Base-by-base conservation (phyloP, 2,888 invertebrate genomes). In the Esperia sulphurella region DNA sequence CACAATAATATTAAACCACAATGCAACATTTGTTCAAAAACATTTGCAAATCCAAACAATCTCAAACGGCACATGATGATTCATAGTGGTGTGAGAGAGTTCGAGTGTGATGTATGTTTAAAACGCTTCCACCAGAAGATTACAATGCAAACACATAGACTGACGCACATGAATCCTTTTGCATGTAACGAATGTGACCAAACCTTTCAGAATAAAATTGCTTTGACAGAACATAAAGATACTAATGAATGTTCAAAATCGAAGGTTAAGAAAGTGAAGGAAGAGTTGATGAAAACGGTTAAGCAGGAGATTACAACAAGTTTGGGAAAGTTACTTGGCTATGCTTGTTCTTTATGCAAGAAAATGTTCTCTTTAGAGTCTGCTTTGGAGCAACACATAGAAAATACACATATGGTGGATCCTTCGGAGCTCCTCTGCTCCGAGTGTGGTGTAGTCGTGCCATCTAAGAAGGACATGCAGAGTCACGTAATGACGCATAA, bases 1-100 rank as follows among this genome's bases (percentile, higher is more conserved):
- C 90, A 90, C 54, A 89, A 79, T 45, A 80, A 79, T 28, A 68
- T 80, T n/a, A 87, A 86, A 53, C 89, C 90, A 0, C 67, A 77
- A 9, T 90, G 90, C 54, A 71, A 65, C 14, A 39, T 86, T 3
- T 90, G 90, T 50, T 63, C 62, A 1, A 90, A 90, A 53, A 87
- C 90, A 10, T 90, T 90, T 67, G 90, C 90, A 0, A 90, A 88
- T 56, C 83, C 84, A 0, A 87, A 89, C 53, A 90, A 90, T 52
- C 65, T 90, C 14, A 90, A 89, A 65, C 79, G 90, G 0, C 90
- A 90, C 58, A 85, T 88, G 84, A 83, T 86, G 81, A 90, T 89
- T 7, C 90, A 90, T 50, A 79, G 64, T 0, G 90, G 87, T 0
- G 61, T 84, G 1, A 75, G 79, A 53, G 84, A 87, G n/a, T 90